Percentiles rank a stretch among this genome's conserved stretches.
phyloP scores from a whole-genome alignment of 2,888 invertebrate genomes.

The Oscheius sp. region DNA sequence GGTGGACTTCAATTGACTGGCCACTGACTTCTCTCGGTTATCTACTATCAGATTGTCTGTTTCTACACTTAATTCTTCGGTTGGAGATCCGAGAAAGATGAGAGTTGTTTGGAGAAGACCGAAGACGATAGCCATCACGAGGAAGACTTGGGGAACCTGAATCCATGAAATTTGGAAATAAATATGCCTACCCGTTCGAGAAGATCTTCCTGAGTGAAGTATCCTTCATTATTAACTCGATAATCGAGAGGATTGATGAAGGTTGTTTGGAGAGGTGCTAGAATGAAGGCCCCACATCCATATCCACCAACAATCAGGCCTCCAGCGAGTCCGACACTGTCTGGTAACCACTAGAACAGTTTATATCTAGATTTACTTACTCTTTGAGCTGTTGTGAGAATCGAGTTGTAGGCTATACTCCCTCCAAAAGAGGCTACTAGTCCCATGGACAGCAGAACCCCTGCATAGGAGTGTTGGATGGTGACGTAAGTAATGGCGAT shows the following conservation, averaged over 20 bases:
- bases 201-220: conserved; percentile 65
- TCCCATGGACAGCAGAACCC: conserved; percentile 60
- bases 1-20: conserved; percentile 40
- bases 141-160: conserved; percentile 61
- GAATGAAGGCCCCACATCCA: conserved; percentile 68
- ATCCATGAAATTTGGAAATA: neutral
- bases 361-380: conserved; percentile 32
- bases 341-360: conserved; percentile 66
- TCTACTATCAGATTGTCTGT: conserved; percentile 30
- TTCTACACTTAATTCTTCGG: conserved; percentile 24
- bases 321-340: conserved; percentile 69
- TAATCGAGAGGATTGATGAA: conserved; percentile 66
- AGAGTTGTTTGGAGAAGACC: conserved; percentile 59
- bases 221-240: conserved; percentile 57
- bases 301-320: conserved; percentile 72
- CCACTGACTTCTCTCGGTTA: conserved; percentile 4
- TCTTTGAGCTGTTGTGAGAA: conserved; percentile 64
- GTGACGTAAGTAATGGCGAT: conserved; percentile 58
- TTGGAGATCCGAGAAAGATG: conserved; percentile 56
- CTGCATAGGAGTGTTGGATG: conserved; percentile 61
- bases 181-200: conserved; percentile 50
- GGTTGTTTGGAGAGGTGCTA: conserved; percentile 53
- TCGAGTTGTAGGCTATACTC: conserved; percentile 65
- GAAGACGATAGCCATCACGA: conserved; percentile 61
- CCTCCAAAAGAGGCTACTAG: conserved; percentile 57